These are phyloP conservation scores for Eupeodes latifasciatus DNA, from an alignment of 2,888 invertebrate genomes.

Conservation along the genomic window DNA sequence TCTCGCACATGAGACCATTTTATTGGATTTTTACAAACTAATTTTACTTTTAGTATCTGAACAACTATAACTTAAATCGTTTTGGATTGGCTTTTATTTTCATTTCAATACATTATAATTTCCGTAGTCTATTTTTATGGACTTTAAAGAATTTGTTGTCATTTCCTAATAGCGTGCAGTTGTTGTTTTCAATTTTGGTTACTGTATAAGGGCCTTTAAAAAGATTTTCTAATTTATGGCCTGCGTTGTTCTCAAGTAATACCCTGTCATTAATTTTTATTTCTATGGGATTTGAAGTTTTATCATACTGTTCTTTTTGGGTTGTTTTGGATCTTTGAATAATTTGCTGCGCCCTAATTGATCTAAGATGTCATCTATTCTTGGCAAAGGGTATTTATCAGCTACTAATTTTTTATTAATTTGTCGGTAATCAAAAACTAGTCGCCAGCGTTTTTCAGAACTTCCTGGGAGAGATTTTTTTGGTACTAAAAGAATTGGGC, in stretches of 20 bases:
- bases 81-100: too few relatives aligned
- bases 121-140: neutral
- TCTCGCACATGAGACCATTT: too few relatives aligned
- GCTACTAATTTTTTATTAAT: constrained; percentile 12
- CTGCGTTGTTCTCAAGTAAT: neutral
- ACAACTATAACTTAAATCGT: too few relatives aligned
- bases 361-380: constrained; percentile 37
- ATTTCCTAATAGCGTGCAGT: neutral
- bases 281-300: neutral
- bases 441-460: constrained; percentile 49
- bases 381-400: constrained; percentile 37
- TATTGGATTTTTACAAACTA: too few relatives aligned
- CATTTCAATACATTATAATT: neutral
- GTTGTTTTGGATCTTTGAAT: neutral
- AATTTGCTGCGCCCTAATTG: constrained; percentile 14
- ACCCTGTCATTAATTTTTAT: neutral
- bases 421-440: constrained; percentile 18
- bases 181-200: too few relatives aligned
- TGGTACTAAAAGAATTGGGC: constrained; percentile 77
- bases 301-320: neutral
- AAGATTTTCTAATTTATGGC: constrained; percentile 1
- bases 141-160: neutral
- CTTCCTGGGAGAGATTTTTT: constrained; percentile 56
- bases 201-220: neutral
- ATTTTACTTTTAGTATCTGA: too few relatives aligned